Percentiles rank a stretch among this genome's conserved stretches.
Evolutionary conservation across 1,140 invertebrate genomes (phyloP).

Genomic region (Thrips palmi): DNA sequence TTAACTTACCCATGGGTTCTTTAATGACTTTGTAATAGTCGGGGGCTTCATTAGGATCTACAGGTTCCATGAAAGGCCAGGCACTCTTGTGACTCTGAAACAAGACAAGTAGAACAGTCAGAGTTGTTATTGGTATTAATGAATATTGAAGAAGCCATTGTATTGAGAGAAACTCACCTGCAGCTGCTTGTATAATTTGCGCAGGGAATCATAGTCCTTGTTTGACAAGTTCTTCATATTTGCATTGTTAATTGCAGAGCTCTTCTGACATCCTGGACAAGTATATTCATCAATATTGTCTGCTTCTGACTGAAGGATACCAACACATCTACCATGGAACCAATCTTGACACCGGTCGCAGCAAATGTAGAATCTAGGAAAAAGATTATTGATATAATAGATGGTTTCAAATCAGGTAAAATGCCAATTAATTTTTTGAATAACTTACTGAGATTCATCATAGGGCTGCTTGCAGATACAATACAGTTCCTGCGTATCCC

Average conservation of each 20-base stretch:
- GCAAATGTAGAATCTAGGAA: slow-evolving; percentile 78
- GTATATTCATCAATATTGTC: slow-evolving; percentile 91
- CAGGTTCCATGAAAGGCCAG: slow-evolving; percentile 94
- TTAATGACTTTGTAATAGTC: slow-evolving; percentile 96
- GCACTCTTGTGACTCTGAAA: slow-evolving; percentile 70
- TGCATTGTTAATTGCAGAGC: slow-evolving; percentile 69
- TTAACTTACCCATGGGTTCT: slow-evolving; percentile 85
- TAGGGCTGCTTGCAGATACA: slow-evolving; percentile 92
- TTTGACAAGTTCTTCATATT: slow-evolving; percentile 71
- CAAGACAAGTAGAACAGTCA: slow-evolving; percentile 14
- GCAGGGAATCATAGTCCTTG: slow-evolving; percentile 68
- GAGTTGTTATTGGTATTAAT: too few relatives aligned
- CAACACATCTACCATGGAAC: slow-evolving; percentile 96
- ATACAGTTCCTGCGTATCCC: slow-evolving; percentile 81
- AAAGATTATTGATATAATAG: slow-evolving; percentile 15
- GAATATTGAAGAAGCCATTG: not conserved
- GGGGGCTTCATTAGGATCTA: slow-evolving; percentile 84
- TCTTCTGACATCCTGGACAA: slow-evolving; percentile 85
- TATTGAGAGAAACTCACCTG: slow-evolving; percentile 35
- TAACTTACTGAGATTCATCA: slow-evolving; percentile 84
- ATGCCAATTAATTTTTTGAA: slow-evolving; percentile 9
- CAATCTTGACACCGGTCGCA: slow-evolving; percentile 97
- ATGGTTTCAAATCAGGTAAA: too few relatives aligned
- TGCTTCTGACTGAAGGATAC: slow-evolving; percentile 83
- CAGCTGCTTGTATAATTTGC: slow-evolving; percentile 75